phyloP scores from a whole-genome alignment of 2,888 invertebrate species.

The Dasysyrphus tricinctus region DNA sequence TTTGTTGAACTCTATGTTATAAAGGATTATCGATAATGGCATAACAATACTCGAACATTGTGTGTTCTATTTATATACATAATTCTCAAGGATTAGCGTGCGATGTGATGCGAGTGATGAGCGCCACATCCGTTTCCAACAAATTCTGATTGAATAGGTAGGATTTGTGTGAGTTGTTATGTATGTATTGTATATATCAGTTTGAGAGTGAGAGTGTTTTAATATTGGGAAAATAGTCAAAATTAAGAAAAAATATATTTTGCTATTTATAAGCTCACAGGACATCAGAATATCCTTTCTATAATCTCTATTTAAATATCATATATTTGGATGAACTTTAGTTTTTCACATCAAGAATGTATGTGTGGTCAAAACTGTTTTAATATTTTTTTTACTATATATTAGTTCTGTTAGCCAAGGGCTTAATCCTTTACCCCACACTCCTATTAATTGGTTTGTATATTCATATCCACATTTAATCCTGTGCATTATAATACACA shows the following conservation, averaged over 20 bases:
- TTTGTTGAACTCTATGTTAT: conserved; percentile 61
- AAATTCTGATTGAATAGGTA: conserved; percentile 48
- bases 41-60: conserved; percentile 58
- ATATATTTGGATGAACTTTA: conserved; percentile 3
- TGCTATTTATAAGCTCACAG: neutral
- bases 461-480: conserved; percentile 18
- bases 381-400: conserved; percentile 11
- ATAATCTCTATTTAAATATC: neutral
- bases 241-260: conserved; percentile 5
- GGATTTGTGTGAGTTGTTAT: neutral
- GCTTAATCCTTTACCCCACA: conserved; percentile 39
- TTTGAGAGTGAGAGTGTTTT: neutral
- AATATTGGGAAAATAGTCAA: conserved; percentile 26
- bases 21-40: conserved; percentile 56
- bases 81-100: conserved; percentile 60
- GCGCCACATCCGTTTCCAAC: conserved; percentile 40
- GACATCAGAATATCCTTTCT: neutral
- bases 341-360: conserved; percentile 19
- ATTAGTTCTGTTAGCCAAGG: conserved; percentile 37
- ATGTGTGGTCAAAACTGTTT: neutral
- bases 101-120: conserved; percentile 3
- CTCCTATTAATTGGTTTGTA: neutral
- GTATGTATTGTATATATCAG: too few relatives aligned
- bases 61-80: conserved; percentile 36
- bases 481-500: conserved; percentile 43